These are phyloP conservation scores for Percina caprodes DNA, from an alignment of 2,113 vertebrate genomes.

Conservation along the genomic window DNA sequence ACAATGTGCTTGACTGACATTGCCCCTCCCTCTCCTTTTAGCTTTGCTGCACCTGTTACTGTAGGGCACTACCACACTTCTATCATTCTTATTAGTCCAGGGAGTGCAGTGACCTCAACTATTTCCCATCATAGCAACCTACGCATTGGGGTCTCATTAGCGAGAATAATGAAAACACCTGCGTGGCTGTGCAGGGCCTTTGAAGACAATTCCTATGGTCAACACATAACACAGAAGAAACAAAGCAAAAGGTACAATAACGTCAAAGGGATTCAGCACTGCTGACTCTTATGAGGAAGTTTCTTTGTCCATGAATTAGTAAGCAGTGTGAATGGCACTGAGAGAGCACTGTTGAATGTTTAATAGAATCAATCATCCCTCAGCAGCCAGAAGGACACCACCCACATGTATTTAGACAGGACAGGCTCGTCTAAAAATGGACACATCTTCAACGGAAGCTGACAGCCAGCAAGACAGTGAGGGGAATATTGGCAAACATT, in stretches of 20 bases:
- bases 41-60: not conserved
- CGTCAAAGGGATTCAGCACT: not conserved
- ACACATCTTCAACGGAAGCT: constrained; percentile 49
- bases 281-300: constrained; percentile 44
- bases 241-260: not conserved
- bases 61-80: not conserved
- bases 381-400: constrained; percentile 53
- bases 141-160: constrained; percentile 3
- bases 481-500: constrained; percentile 38
- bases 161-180: not conserved
- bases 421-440: constrained; percentile 42
- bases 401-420: constrained; percentile 51
- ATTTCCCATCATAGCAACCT: not conserved
- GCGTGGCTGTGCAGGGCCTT: not conserved
- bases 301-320: constrained; percentile 69
- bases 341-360: constrained; percentile 68
- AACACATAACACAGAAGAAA: not conserved
- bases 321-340: constrained; percentile 64
- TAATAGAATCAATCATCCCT: constrained; percentile 71
- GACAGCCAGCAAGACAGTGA: constrained; percentile 46
- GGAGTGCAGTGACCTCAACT: constrained; percentile 13
- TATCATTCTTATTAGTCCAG: constrained; percentile 7
- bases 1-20: constrained; percentile 16
- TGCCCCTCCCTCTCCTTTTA: not conserved
- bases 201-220: not conserved